phyloP scores from a whole-genome alignment of 2,113 vertebrate genomes.

The Eulacestoma nigropectus region DNA sequence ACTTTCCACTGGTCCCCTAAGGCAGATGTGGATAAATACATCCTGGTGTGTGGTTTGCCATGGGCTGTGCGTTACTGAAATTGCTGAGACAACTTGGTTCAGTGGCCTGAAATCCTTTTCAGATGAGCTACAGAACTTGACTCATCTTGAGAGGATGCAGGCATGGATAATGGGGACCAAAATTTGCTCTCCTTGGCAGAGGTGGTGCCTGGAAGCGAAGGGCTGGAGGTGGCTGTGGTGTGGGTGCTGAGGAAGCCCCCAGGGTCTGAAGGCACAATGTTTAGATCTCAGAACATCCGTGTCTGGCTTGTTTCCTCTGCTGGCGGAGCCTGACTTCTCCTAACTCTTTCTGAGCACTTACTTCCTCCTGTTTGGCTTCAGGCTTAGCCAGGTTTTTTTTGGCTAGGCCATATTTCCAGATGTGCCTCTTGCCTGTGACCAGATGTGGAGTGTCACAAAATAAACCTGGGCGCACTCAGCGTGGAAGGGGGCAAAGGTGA shows the following conservation, averaged over 20 bases:
- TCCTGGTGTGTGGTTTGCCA: background rate
- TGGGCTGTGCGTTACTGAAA: background rate
- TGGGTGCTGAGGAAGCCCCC: background rate
- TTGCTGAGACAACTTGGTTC: background rate
- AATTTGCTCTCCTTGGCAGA: background rate
- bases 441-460: background rate
- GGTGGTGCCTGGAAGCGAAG: fast-evolving
- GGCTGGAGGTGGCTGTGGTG: background rate
- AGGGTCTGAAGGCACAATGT: background rate
- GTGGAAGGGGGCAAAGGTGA: background rate
- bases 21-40: background rate
- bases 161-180: background rate
- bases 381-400: background rate
- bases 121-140: background rate
- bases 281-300: background rate
- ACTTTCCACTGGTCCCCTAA: background rate
- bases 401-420: background rate
- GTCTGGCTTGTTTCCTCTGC: background rate
- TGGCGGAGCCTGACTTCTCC: background rate
- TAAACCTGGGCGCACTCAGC: background rate
- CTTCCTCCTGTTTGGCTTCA: background rate
- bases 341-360: background rate
- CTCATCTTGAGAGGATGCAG: background rate
- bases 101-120: background rate
- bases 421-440: background rate